Base-by-base conservation (phyloP, 2,113 vertebrate species). In the Coregonus clupeaformis region DNA sequence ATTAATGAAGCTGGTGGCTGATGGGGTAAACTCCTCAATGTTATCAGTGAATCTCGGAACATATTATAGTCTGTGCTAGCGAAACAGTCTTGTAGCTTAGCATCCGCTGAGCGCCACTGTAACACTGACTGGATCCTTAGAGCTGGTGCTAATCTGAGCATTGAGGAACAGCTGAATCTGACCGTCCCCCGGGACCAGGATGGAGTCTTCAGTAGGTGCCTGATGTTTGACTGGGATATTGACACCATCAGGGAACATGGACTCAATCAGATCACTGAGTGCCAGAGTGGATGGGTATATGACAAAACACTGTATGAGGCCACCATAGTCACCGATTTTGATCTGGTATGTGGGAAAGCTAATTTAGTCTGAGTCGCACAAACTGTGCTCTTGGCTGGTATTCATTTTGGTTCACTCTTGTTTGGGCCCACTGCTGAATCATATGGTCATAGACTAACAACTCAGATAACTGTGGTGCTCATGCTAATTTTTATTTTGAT, bases 281-380 rank as follows among this genome's bases (percentile, higher is more conserved):
- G 95, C 16, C 78, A 59, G 68, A 30, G 62, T 1, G 94, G 95
- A 68, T 96, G 95, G 94, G 87, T 92, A 66, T 97, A 95, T 59
- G 4, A 74, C 52, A 89, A 85, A 24, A 84, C 88, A 3, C 6
- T 68, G 14, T 91, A 86, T 20, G 69, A 89, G 0, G 88, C 72
- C 0, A 94, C 95, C 0, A 78, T 94, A 5, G 72, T 89, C 62
- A 91, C 89, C 0, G 90, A 90, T 82, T 92, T 91, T 84, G 81
- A 90, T 80, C 84, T 92, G 6, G 87, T 91, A 18, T 92, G 89
- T 83, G 78, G 84, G 1, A 66, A 66, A n/a, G 63, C 81, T n/a
- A 49, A 74, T 74, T 69, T 90, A 32, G 18, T 88, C n/a, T 76
- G 81, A 72, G 60, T 87, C 16, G 85, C 85, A 29, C 90, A 88